phyloP scores from a whole-genome alignment of 2,113 vertebrate species.

The Heterocephalus glaber region DNA sequence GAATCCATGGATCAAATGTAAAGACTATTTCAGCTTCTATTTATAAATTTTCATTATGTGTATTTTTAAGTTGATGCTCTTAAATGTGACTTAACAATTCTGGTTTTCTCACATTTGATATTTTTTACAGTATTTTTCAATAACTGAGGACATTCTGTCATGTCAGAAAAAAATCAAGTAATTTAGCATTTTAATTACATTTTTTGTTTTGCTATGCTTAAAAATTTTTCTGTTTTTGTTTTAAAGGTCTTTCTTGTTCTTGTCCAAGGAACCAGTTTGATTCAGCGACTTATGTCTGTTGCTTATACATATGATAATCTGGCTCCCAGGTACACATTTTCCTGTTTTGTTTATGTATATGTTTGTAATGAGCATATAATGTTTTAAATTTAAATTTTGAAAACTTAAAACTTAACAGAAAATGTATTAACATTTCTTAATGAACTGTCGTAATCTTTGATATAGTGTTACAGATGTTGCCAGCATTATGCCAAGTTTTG shows the following conservation, averaged over 20 bases:
- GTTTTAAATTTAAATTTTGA: not conserved
- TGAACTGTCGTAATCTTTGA: not conserved
- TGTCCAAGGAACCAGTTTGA: conserved; percentile 97
- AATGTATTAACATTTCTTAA: not conserved
- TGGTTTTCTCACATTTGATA: conserved; percentile 24
- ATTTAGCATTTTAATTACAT: conserved; percentile 54
- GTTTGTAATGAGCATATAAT: conserved; percentile 74
- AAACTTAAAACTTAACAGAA: conserved; percentile 3
- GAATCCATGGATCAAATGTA: not conserved
- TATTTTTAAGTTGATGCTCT: not conserved
- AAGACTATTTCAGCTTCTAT: not conserved
- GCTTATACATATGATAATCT: conserved; percentile 99
- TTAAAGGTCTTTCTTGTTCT: conserved; percentile 96
- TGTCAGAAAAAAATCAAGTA: conserved; percentile 40
- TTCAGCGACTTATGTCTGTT: conserved; percentile 98
- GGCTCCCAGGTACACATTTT: conserved; percentile 93
- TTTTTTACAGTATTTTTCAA: conserved; percentile 30
- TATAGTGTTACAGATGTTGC: not conserved
- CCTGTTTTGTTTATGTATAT: conserved; percentile 74
- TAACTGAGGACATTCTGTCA: not conserved
- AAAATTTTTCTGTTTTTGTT: conserved; percentile 80
- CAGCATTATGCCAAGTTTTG: conserved; percentile 13
- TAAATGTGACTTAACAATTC: conserved; percentile 10
- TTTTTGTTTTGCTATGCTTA: conserved; percentile 49
- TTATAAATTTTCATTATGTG: not conserved